These are phyloP conservation scores for Coryphaenoides rupestris DNA, from an alignment of 2,113 vertebrate species.

Conservation along the genomic window DNA sequence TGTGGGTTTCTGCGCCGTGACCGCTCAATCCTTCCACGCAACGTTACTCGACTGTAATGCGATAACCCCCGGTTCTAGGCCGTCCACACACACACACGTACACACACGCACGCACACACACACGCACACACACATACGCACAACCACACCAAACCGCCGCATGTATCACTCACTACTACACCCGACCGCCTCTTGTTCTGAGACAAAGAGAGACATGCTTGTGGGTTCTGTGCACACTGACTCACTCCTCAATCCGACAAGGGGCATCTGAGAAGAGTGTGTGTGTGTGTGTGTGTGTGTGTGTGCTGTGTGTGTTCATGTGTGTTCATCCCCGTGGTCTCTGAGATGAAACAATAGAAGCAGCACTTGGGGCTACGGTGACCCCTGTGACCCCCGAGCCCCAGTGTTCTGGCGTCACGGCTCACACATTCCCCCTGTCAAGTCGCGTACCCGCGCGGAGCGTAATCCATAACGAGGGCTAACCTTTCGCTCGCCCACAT, in stretches of 20 bases:
- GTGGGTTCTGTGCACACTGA: conserved; percentile 10
- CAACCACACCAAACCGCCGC: conserved; percentile 21
- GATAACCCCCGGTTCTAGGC: conserved; percentile 9
- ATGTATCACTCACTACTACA: conserved; percentile 24
- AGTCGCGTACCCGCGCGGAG: conserved; percentile 20
- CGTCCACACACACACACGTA: conserved; percentile 1
- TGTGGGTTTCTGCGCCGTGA: conserved; percentile 32
- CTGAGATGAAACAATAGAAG: conserved; percentile 41
- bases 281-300: too few relatives aligned
- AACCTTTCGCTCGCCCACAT: not conserved
- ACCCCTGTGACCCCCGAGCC: conserved; percentile 15
- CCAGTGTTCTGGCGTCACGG: not conserved
- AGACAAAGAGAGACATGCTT: conserved; percentile 25
- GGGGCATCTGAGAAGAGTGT: conserved; percentile 25
- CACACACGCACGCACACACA: too few relatives aligned
- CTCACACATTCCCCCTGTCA: conserved; percentile 28
- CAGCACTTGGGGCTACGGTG: conserved; percentile 17
- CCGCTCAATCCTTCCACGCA: conserved; percentile 32
- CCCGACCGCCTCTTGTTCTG: conserved; percentile 42
- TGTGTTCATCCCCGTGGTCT: conserved; percentile 46
- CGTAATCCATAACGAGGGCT: not conserved
- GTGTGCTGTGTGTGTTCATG: too few relatives aligned
- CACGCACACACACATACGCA: too few relatives aligned
- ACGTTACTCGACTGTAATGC: conserved; percentile 35
- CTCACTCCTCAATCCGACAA: conserved; percentile 13